Conservation (phyloP, 92 coral and sea anemone species). For the Zoanthus gigantus region DNA sequence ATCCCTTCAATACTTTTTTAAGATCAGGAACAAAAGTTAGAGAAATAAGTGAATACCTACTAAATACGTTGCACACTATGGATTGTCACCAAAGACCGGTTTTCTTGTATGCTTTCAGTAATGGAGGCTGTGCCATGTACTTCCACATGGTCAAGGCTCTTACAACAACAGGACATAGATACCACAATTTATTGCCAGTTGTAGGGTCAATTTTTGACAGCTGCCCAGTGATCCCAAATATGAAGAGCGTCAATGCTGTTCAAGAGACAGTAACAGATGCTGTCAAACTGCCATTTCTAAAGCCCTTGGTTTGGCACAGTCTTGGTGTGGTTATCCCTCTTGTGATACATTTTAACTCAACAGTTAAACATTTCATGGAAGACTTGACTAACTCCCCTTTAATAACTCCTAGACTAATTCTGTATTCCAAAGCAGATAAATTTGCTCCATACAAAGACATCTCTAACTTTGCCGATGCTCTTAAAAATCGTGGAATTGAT, state of each 20-base stretch:
- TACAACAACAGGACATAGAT: slow-evolving; percentile 48
- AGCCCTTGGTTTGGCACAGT: slow-evolving; percentile 67
- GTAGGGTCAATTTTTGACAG: slow-evolving; percentile 96
- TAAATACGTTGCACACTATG: slow-evolving; percentile 68
- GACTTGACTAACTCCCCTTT: slow-evolving; percentile 65
- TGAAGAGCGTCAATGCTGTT: slow-evolving; percentile 70
- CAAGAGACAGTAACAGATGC: slow-evolving; percentile 80
- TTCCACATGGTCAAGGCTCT: slow-evolving; percentile 78
- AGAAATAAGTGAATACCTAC: slow-evolving; percentile 62
- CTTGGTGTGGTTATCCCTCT: slow-evolving; percentile 71
- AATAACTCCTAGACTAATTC: slow-evolving; percentile 65
- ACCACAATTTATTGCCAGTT: slow-evolving; percentile 67
- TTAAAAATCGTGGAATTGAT: slow-evolving; percentile 68
- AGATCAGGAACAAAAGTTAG: slow-evolving; percentile 74
- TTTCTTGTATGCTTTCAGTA: slow-evolving; percentile 77
- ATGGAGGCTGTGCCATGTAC: slow-evolving; percentile 82
- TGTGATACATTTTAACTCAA: slow-evolving; percentile 60
- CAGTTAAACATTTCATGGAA: slow-evolving; percentile 69
- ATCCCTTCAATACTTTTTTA: slow-evolving; percentile 81
- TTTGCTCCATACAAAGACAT: slow-evolving; percentile 81
- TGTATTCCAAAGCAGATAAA: slow-evolving; percentile 86
- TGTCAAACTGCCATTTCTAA: slow-evolving; percentile 69
- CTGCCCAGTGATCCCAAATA: slow-evolving; percentile 85
- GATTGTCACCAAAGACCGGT: slow-evolving; percentile 69
- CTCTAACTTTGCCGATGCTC: slow-evolving; percentile 63